Conservation (phyloP, 2,888 invertebrate species). For the Rhagophthalmus giganteus region DNA sequence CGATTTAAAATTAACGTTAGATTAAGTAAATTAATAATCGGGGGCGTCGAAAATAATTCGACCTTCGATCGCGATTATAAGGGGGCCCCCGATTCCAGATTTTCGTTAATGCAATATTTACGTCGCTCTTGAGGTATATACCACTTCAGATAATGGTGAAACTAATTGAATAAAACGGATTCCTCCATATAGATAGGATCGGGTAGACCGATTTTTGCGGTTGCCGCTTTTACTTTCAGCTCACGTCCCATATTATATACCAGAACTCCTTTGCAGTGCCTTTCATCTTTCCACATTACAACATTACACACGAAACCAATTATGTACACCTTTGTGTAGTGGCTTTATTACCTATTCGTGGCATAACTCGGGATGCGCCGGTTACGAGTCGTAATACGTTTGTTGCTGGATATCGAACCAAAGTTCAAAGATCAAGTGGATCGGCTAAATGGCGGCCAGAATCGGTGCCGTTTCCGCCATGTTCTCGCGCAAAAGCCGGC, state of each 20-base stretch:
- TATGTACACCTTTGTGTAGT: conserved; percentile 55
- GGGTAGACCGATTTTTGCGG: conserved; percentile 26
- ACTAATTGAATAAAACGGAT: not conserved
- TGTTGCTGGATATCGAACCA: conserved; percentile 21
- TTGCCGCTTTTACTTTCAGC: conserved; percentile 41
- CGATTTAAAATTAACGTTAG: no score
- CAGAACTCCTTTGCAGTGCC: conserved; percentile 47
- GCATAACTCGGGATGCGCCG: conserved; percentile 35
- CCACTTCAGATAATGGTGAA: no score
- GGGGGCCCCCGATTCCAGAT: no score
- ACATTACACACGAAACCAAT: conserved; percentile 56
- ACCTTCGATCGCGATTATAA: no score
- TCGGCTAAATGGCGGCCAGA: conserved; percentile 30
- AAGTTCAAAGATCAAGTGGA: conserved; percentile 33
- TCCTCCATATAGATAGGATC: conserved; percentile 11
- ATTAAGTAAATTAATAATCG: no score
- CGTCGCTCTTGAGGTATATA: no score
- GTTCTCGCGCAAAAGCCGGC: conserved; percentile 27
- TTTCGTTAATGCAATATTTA: no score
- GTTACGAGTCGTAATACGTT: conserved; percentile 19
- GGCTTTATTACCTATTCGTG: conserved; percentile 48
- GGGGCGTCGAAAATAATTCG: no score
- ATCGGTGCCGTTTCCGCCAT: conserved; percentile 24
- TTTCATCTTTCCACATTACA: conserved; percentile 55
- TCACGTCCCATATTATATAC: conserved; percentile 53